Evolutionary conservation across 2,888 invertebrate species (phyloP).

Genomic region (Eustalomyia histrio): DNA sequence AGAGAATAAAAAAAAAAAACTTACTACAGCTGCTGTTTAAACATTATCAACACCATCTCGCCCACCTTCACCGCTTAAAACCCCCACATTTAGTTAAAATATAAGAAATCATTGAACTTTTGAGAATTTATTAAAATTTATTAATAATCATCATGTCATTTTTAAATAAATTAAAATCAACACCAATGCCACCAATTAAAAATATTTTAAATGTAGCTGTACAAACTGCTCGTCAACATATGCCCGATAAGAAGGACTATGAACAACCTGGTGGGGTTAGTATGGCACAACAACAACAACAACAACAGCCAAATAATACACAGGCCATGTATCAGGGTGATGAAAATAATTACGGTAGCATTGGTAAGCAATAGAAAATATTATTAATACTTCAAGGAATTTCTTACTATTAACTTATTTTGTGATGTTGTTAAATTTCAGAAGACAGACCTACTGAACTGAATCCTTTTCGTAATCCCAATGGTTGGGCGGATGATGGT

Average conservation of each 20-base stretch:
- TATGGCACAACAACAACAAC: conserved; percentile 67
- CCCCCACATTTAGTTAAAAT: not conserved
- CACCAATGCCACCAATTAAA: conserved; percentile 87
- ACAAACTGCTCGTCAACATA: conserved; percentile 89
- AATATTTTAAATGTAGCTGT: conserved; percentile 90
- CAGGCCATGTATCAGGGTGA: conserved; percentile 66
- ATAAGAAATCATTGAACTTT: not conserved
- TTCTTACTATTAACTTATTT: not conserved
- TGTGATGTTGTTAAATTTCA: not conserved
- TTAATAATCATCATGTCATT: conserved; percentile 81
- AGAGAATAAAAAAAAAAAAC: conserved; percentile 11
- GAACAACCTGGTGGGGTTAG: conserved; percentile 76
- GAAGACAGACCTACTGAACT: conserved; percentile 75
- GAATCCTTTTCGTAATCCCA: conserved; percentile 78
- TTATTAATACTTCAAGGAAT: not conserved
- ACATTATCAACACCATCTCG: conserved; percentile 33
- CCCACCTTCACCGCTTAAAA: conserved; percentile 45
- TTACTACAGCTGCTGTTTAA: conserved; percentile 9
- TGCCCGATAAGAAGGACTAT: conserved; percentile 83
- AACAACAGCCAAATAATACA: conserved; percentile 60
- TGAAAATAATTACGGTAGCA: conserved; percentile 52
- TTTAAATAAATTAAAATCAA: conserved; percentile 81
- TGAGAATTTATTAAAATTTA: conserved; percentile 28
- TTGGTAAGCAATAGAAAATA: conserved; percentile 50
- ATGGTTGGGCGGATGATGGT: conserved; percentile 73